Percentiles rank a stretch among this genome's conserved stretches.
phyloP scores from a whole-genome alignment of 2,797 vertebrate genomes.

The Columba guinea region DNA sequence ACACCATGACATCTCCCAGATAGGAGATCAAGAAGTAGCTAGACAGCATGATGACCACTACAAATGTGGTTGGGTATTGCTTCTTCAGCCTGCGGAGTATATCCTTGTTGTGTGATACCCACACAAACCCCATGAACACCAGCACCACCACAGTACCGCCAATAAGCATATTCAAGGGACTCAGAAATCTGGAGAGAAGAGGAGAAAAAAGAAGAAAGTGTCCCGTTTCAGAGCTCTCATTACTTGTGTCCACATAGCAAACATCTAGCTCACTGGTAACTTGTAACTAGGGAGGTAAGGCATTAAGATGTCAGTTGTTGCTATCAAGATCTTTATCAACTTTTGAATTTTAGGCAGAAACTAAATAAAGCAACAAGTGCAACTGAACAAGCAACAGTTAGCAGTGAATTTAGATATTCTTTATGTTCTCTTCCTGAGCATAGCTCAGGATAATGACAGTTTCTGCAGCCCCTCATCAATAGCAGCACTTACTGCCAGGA shows the following conservation, averaged over 20 bases:
- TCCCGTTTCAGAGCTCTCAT: not conserved
- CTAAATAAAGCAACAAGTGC: not conserved
- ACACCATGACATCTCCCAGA: slow-evolving; percentile 94
- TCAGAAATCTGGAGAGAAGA: slow-evolving; percentile 83
- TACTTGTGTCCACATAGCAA: not conserved
- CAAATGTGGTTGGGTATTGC: slow-evolving; percentile 89
- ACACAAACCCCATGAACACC: slow-evolving; percentile 92
- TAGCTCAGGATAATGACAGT: not conserved
- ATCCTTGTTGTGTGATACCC: slow-evolving; percentile 92
- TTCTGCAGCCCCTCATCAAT: not conserved
- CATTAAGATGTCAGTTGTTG: not conserved
- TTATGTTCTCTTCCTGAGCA: not conserved
- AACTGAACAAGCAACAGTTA: not conserved
- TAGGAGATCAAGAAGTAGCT: slow-evolving; percentile 95
- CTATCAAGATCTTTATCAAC: not conserved
- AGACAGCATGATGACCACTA: slow-evolving; percentile 85
- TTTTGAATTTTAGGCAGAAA: not conserved
- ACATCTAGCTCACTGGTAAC: not conserved
- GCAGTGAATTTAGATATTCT: not conserved
- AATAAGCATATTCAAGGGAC: slow-evolving; percentile 93
- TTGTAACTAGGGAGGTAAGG: not conserved
- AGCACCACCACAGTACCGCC: slow-evolving; percentile 88
- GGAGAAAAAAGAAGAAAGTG: not conserved
- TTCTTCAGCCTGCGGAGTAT: slow-evolving; percentile 91
- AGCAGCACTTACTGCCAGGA: not conserved